Base-by-base conservation (phyloP, 2,888 invertebrate genomes). In the Eilema depressum region DNA sequence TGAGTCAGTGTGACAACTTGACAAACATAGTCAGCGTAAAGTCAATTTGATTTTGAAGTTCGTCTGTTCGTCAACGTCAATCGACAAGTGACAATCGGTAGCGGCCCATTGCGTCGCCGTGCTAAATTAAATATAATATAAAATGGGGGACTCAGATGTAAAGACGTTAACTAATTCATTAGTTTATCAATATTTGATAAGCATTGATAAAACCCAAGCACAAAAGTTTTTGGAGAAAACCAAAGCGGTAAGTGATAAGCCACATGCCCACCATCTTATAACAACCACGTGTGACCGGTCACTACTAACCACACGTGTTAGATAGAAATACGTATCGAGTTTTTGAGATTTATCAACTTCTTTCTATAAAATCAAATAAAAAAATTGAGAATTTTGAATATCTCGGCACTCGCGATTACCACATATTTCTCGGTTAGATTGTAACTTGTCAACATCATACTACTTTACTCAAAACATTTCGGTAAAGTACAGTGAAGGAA, bases 201-300 rank as follows among this genome's bases (percentile, higher is more conserved):
- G 95, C 78, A 95, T 96, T 78, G 97, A 97, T 85, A 96, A 96
- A 88, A 93, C 96, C 10, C 85, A 98, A 41, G 98, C 98, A 0
- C 95, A 96, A 83, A 95, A 96, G 66, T 97, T 97, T 86, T 96
- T 97, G 84, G 96, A 96, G 84, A 97, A 97, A 92, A 96, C 96
- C 1, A 97, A 97, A 88, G 96, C 97, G 93, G 98, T 98, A 96
- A 97, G 97, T 96, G 66, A 62, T 71, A 53, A 53, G 20, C 53
- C 53, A n/a, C 53, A 53, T 53, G 53, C 64, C 66, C 63, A 62
- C 70, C 62, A 68, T 78, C 74, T 75, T 71, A 62, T 75, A 82
- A 77, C 80, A 78, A 92, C 92, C 94, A 94, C 94, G 93, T 94
- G 92, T 90, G 87, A 81, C 77, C 78, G 75, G 73, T 53, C 53